Evolutionary conservation across 2,888 invertebrate species (phyloP), one percentile per base, ranked within the genome.

Genomic region (Alsophila aescularia): DNA sequence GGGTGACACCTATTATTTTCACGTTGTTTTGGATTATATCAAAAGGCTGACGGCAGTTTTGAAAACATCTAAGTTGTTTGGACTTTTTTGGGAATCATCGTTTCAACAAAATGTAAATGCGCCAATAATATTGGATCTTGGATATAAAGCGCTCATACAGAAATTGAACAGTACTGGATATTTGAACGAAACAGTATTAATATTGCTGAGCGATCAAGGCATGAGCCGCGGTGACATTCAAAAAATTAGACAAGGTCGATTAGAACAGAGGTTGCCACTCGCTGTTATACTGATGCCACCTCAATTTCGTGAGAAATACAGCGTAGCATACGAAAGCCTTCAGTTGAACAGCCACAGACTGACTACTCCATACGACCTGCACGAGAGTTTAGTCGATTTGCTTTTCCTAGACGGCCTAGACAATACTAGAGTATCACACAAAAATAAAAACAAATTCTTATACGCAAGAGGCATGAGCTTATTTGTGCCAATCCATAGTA

Each of bases 121-220:
- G 71, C 95, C 96, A 0, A 90, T 92, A 60, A 72, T 94, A n/a
- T 95, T 95, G 24, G 97, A 98, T 73, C 78, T 87, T 0, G 81
- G 91, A 29, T 94, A 95, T 68, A 70, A 84, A 53, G 66, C 85
- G 2, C 92, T 95, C 61, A 78, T 97, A 36, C 72, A 79, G 43
- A 75, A 87, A 49, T 64, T 95, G 47, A 73, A 92, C 12, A 53
- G 77, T 0, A 72, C 83, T 0, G 90, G 92, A 0, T 81, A 93
- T 41, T 81, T 96, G 18, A 92, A 95, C 40, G 87, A 93, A 13
- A 96, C 96, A 0, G 92, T 94, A 21, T 58, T 95, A 15, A 82
- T 97, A 18, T 77, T 96, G 6, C 92, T 97, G 89, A 97, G 97
- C 77, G 98, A 98, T 75, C 97, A 98, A 70, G 98, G 98, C 0